These are phyloP conservation scores for Chascanopsetta lugubris DNA, from an alignment of 2,113 vertebrate genomes.

Conservation along the genomic window DNA sequence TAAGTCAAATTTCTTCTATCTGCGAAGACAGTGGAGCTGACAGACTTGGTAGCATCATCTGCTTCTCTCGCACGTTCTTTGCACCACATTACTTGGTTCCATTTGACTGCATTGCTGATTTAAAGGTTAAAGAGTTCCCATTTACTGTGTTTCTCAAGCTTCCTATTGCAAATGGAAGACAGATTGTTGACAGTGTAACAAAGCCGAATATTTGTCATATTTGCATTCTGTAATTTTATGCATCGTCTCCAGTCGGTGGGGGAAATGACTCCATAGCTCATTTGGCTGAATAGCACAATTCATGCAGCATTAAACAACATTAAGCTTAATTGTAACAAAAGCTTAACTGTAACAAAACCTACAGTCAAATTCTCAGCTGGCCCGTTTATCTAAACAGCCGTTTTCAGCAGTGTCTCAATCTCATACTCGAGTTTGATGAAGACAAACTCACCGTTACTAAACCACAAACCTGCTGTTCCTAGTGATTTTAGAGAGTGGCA, in stretches of 20 bases:
- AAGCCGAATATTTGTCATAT: constrained; percentile 8
- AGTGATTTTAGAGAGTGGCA: too few relatives aligned
- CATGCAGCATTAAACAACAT: too few relatives aligned
- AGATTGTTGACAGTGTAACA: background rate
- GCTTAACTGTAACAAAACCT: too few relatives aligned
- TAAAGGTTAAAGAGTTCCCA: background rate
- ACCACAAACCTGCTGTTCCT: background rate
- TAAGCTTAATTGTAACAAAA: too few relatives aligned
- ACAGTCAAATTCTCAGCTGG: too few relatives aligned
- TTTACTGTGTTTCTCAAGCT: background rate
- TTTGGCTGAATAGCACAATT: too few relatives aligned
- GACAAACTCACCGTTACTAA: background rate
- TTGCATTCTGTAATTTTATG: too few relatives aligned
- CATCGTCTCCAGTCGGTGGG: too few relatives aligned
- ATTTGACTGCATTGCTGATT: background rate
- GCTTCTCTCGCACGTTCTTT: background rate
- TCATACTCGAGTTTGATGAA: background rate
- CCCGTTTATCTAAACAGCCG: too few relatives aligned
- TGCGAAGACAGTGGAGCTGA: background rate
- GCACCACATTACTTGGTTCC: background rate
- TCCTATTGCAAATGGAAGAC: background rate
- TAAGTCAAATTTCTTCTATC: background rate
- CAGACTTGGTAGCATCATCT: background rate
- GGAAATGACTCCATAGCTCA: too few relatives aligned
- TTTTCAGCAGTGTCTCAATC: too few relatives aligned